Conservation (phyloP, 1,140 invertebrate genomes). For the Calephelis virginiensis region DNA sequence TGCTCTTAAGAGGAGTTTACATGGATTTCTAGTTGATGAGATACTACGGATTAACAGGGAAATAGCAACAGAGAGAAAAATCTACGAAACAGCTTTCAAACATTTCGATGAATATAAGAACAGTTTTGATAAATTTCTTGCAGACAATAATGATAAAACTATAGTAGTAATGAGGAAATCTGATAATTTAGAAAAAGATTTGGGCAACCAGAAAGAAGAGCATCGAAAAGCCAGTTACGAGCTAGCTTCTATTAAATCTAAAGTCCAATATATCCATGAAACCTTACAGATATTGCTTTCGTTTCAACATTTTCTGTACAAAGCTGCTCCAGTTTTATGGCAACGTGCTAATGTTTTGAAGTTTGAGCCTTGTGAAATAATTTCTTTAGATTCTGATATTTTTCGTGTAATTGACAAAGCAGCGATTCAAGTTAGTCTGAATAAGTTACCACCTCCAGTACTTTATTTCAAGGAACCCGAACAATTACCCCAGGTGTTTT, state of each 20-base stretch:
- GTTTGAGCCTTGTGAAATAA: conserved; percentile 45
- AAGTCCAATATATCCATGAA: conserved; percentile 81
- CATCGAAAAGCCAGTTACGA: conserved; percentile 74
- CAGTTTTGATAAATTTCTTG: conserved; percentile 82
- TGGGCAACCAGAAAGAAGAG: conserved; percentile 74
- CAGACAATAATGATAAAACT: conserved; percentile 80
- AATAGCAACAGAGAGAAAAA: conserved; percentile 78
- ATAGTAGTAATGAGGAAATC: conserved; percentile 79
- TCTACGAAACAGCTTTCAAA: conserved; percentile 78
- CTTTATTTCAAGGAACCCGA: conserved; percentile 80
- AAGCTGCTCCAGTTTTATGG: conserved; percentile 49
- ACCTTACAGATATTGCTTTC: conserved; percentile 80
- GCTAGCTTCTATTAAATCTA: conserved; percentile 75
- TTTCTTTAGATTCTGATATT: conserved; percentile 51
- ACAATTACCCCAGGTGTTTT: conserved; percentile 79
- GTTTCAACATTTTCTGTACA: conserved; percentile 83
- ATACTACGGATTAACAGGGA: conserved; percentile 81
- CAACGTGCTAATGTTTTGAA: conserved; percentile 27
- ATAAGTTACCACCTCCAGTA: conserved; percentile 58
- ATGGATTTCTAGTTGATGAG: conserved; percentile 80
- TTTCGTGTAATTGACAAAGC: conserved; percentile 48
- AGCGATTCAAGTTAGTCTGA: conserved; percentile 68
- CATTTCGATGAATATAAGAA: conserved; percentile 79
- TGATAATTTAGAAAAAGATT: conserved; percentile 70
- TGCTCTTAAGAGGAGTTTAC: conserved; percentile 77